phyloP scores from a whole-genome alignment of 2,797 vertebrate genomes.

The Mus minutoides region DNA sequence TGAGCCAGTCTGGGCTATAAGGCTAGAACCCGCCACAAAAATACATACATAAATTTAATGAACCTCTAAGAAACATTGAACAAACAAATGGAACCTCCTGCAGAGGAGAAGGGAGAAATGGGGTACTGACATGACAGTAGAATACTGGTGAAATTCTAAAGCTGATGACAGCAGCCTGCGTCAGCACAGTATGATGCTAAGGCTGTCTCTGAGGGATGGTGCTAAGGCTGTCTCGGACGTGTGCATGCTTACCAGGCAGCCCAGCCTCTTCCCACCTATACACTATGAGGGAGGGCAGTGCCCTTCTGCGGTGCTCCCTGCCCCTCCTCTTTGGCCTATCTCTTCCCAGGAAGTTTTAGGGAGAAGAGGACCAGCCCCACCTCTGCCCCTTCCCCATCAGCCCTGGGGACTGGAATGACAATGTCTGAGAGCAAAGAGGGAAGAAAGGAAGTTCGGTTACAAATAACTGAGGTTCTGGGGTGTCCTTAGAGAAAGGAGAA shows the following conservation, averaged over 20 bases:
- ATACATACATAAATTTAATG: background rate
- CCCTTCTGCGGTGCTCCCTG: background rate
- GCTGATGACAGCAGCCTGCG: background rate
- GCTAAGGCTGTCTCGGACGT: too few species aligned
- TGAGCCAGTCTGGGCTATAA: background rate
- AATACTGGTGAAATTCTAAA: background rate
- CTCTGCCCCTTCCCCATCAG: background rate
- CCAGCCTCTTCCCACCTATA: too few species aligned
- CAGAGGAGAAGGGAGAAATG: background rate
- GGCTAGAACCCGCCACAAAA: background rate
- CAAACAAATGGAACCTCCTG: background rate
- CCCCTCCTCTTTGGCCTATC: background rate
- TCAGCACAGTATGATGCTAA: background rate
- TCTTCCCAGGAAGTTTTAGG: background rate
- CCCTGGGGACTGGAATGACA: background rate
- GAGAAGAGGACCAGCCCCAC: background rate
- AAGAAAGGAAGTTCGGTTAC: too few species aligned
- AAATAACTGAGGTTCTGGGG: background rate
- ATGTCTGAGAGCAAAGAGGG: background rate
- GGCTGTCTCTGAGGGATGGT: too few species aligned
- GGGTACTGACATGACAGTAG: background rate
- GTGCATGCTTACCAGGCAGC: accelerated
- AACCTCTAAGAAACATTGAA: background rate
- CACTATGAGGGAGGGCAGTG: background rate
- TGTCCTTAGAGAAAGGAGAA: background rate